Evolutionary conservation across 2,113 vertebrate species (phyloP).

Genomic region (Bombycilla garrulus): DNA sequence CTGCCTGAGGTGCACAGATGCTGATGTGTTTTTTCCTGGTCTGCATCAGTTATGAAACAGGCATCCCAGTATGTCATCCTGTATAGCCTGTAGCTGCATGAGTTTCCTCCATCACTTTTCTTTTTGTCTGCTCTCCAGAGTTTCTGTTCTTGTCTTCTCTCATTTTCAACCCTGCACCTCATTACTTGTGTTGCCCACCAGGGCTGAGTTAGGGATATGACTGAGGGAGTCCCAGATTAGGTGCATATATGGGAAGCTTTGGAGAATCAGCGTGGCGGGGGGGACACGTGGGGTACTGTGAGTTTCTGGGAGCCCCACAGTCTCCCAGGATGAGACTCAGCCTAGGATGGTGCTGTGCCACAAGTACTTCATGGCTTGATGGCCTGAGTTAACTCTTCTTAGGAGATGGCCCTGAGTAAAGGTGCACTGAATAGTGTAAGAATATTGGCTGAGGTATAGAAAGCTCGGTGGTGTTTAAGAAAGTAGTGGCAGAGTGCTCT

Average conservation of each 20-base stretch:
- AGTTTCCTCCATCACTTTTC: neutral
- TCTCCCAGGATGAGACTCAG: neutral
- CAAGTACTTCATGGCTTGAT: accelerated
- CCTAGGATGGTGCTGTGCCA: neutral
- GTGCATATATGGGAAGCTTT: accelerated
- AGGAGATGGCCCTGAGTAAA: neutral
- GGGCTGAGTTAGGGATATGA: neutral
- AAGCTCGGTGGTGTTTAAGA: neutral
- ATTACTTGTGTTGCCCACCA: neutral
- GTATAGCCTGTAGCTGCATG: neutral
- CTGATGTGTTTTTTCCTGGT: neutral
- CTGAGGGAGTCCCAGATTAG: neutral
- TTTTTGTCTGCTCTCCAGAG: neutral
- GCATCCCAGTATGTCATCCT: neutral
- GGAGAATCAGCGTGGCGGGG: accelerated
- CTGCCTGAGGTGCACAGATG: neutral
- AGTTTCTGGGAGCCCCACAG: neutral
- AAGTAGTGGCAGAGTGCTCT: neutral
- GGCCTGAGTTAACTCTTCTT: neutral
- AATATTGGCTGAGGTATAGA: neutral
- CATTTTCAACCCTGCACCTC: neutral
- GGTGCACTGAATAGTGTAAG: neutral
- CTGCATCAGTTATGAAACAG: neutral
- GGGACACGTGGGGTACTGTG: too few relatives aligned
- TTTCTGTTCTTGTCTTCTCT: neutral